Percentiles rank a stretch among this genome's conserved stretches.
Conservation (phyloP, 2,113 vertebrate species). For the Struthidea cinerea region DNA sequence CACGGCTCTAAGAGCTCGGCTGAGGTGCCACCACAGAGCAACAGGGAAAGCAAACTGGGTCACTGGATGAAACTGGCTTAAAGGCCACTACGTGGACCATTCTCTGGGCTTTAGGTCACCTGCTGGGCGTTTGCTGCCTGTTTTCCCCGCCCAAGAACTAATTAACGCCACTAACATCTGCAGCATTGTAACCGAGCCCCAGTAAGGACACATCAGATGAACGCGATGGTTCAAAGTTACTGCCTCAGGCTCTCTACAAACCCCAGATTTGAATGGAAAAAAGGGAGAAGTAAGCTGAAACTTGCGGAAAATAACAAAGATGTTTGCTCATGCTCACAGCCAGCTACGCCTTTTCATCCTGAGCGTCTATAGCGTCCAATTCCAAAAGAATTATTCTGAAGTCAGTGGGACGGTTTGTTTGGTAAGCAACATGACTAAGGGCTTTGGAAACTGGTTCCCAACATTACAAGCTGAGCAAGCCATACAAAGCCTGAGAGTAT, state of each 20-base stretch:
- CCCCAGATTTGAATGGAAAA: not conserved
- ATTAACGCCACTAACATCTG: not conserved
- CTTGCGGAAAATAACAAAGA: not conserved
- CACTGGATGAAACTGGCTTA: not conserved
- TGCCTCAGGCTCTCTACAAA: not conserved
- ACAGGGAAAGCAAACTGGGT: not conserved
- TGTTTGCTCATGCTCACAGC: not conserved
- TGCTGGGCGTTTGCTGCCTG: not conserved
- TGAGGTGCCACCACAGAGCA: not conserved
- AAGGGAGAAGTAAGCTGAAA: not conserved
- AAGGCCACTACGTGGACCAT: not conserved
- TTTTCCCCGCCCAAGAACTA: not conserved
- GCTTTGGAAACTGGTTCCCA: not conserved
- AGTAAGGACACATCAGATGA: not conserved
- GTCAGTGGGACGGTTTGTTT: not conserved
- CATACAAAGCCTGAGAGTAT: not conserved
- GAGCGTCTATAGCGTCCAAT: fast-evolving
- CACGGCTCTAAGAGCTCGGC: not conserved
- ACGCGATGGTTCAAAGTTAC: not conserved
- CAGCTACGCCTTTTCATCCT: constrained; percentile 14
- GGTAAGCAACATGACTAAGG: not conserved
- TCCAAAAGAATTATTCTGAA: not conserved
- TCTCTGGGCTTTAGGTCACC: not conserved
- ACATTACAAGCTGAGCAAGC: not conserved
- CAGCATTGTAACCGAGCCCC: not conserved